phyloP scores from a whole-genome alignment of 2,888 invertebrate species.

The Drosophila vallismaia region DNA sequence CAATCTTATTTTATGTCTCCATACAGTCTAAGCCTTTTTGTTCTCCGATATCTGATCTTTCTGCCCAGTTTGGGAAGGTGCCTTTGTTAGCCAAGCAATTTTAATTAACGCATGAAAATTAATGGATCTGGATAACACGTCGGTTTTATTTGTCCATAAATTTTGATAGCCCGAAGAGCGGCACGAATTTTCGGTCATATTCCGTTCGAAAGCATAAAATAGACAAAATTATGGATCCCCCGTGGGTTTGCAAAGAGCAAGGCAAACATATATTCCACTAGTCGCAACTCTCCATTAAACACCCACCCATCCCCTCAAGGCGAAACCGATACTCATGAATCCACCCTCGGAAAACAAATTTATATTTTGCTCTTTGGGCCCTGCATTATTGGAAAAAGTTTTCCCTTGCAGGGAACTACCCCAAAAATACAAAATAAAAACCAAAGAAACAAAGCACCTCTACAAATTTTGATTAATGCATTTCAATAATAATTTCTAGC shows the following conservation, averaged over 20 bases:
- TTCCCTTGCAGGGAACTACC: slow-evolving; percentile 17
- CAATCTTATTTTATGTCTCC: slow-evolving; percentile 1
- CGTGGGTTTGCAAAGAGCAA: slow-evolving; percentile 11
- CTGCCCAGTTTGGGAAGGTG: slow-evolving; percentile 6
- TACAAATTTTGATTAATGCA: slow-evolving; percentile 65
- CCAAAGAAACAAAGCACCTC: slow-evolving; percentile 27
- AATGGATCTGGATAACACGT: slow-evolving; percentile 27
- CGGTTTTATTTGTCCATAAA: slow-evolving; percentile 32
- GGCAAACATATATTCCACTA: slow-evolving; percentile 23
- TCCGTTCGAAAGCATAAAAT: slow-evolving; percentile 8
- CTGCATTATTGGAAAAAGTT: slow-evolving; percentile 40
- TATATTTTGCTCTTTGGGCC: slow-evolving; percentile 10
- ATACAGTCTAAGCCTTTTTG: slow-evolving; percentile 21
- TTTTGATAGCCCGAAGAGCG: slow-evolving; percentile 10
- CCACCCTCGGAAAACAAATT: slow-evolving; percentile 13
- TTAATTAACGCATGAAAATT: slow-evolving; percentile 39
- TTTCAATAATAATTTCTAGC: slow-evolving; percentile 52
- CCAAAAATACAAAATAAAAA: slow-evolving; percentile 16
- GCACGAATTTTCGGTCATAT: slow-evolving; percentile 15
- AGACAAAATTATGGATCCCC: slow-evolving; percentile 31
- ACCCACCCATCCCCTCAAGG: background rate
- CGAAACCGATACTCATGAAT: slow-evolving; percentile 19
- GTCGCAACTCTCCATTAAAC: slow-evolving; percentile 25
- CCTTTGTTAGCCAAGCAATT: slow-evolving; percentile 8
- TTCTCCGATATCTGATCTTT: slow-evolving; percentile 21